Base-by-base conservation (phyloP, 2,113 vertebrate genomes). In the Drymodes brunneopygia region DNA sequence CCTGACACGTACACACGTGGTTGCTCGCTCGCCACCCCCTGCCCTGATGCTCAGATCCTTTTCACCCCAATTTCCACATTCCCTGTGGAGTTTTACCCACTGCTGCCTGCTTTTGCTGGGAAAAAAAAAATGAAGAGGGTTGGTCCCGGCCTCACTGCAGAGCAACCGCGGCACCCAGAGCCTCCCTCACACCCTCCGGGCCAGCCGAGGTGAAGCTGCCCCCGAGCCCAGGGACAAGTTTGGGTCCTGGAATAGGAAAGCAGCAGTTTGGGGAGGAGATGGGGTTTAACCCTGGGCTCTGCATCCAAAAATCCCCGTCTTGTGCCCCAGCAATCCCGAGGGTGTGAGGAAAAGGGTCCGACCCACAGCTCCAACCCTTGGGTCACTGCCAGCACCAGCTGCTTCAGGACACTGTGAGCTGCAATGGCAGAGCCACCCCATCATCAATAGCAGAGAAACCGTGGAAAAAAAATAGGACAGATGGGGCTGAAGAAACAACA, bases 321-420 rank as follows among this genome's bases (percentile, higher is more conserved):
- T 0, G 0, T 3, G 7, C 23, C n/a, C 51, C 2, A 3, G 18
- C 8, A 31, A 27, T 23, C 18, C 57, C 1, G 0, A 72, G 35
- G 53, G 48, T 2, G 61, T 0, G 0, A 90, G 75, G 38, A 27
- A 33, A 75, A 72, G 66, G 27, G 25, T 62, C 38, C 2, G 1
- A 27, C 6, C 0, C 0, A 72, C 6, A 2, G 12, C 9, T 8
- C 36, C 38, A 45, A 53, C 42, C 56, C 57, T 71, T 42, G 83
- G 71, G 75, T 17, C 40, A 5, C 31, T 0, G 15, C 79, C 90
- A 90, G 47, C 2, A 0, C 50, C 10, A 4, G 77, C 58, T 69
- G 81, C 90, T 70, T 42, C 0, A 3, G 40, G 42, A 33, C 0
- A 10, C 24, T 0, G 0, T 0, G 1, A 70, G 57, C 36, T 53